Evolutionary conservation across 2,797 vertebrate genomes (phyloP).

Genomic region (Myotis pilosus): DNA sequence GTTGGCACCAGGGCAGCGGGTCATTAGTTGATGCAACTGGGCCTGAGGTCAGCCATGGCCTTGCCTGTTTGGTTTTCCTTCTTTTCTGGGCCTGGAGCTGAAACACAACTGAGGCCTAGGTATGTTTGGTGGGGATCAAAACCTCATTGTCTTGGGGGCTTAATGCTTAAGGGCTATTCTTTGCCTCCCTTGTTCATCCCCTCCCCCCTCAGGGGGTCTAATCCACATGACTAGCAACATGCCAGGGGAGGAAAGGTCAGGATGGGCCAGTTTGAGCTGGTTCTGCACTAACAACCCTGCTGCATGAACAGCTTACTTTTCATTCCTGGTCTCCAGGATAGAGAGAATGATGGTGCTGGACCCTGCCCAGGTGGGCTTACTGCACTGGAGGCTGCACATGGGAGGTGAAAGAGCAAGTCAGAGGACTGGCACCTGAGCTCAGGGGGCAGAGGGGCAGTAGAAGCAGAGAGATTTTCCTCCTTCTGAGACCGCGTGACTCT

Average conservation of each 20-base stretch:
- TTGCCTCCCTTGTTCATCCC: not conserved
- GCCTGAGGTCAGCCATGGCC: not conserved
- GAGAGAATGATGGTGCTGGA: not conserved
- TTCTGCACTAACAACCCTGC: not conserved
- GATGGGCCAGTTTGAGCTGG: not conserved
- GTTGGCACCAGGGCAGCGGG: not conserved
- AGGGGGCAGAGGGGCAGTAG: not conserved
- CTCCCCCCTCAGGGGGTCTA: not conserved
- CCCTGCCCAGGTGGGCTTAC: not conserved
- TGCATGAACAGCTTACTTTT: not conserved
- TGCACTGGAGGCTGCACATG: not conserved
- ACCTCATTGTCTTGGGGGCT: not conserved
- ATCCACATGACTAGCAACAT: not conserved
- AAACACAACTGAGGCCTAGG: not conserved
- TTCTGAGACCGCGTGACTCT: too few species aligned
- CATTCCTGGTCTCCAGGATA: not conserved
- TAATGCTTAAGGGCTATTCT: not conserved
- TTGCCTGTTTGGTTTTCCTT: not conserved
- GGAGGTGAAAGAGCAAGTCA: not conserved
- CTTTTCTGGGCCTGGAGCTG: not conserved
- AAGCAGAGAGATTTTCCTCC: not conserved
- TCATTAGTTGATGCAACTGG: not conserved
- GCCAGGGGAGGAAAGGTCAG: not conserved
- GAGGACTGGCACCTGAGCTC: not conserved
- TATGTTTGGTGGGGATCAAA: not conserved